Evolutionary conservation across 2,888 invertebrate species (phyloP), one percentile per base, ranked within the genome.

Genomic region (Laothoe populi): DNA sequence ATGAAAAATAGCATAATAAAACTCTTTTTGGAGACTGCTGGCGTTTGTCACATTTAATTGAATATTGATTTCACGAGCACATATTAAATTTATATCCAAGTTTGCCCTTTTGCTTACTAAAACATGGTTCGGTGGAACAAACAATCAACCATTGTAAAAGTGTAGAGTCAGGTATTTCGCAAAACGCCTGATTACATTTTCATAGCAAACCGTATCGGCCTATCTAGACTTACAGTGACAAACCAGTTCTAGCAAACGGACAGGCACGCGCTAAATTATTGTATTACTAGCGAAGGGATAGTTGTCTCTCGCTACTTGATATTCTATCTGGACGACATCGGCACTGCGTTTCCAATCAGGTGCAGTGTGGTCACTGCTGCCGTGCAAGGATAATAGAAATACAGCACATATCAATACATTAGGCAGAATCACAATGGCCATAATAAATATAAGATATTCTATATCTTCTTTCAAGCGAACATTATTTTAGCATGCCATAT

Each of bases 1-100:
- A 26, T 26, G 26, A 26, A 26, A 26, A 26, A 26, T 26, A 26
- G n/a, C n/a, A n/a, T n/a, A n/a, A n/a, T n/a, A n/a, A n/a, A n/a
- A n/a, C n/a, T n/a, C n/a, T n/a, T n/a, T n/a, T n/a, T n/a, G n/a
- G n/a, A n/a, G n/a, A n/a, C n/a, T n/a, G n/a, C n/a, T n/a, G n/a
- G n/a, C n/a, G n/a, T n/a, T n/a, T n/a, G n/a, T n/a, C n/a, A n/a
- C n/a, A n/a, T n/a, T n/a, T 53, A 21, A 73, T 66, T 71, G 67
- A 64, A 42, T 61, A 63, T 61, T 70, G 66, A 68, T 69, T 70
- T 65, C 64, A 60, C 65, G 66, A 45, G 62, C 60, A 49, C 57
- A 59, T 65, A 67, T 63, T 61, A 65, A 67, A 70, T 73, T 68
- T 64, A 63, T 66, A 59, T 63, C 16, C 40, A 42, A 66, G 64